A percentile compares a stretch with the other conserved stretches of the same genome.
These are phyloP conservation scores for Rhinoptilus africanus DNA, from an alignment of 2,113 vertebrate genomes.

Conservation along the genomic window DNA sequence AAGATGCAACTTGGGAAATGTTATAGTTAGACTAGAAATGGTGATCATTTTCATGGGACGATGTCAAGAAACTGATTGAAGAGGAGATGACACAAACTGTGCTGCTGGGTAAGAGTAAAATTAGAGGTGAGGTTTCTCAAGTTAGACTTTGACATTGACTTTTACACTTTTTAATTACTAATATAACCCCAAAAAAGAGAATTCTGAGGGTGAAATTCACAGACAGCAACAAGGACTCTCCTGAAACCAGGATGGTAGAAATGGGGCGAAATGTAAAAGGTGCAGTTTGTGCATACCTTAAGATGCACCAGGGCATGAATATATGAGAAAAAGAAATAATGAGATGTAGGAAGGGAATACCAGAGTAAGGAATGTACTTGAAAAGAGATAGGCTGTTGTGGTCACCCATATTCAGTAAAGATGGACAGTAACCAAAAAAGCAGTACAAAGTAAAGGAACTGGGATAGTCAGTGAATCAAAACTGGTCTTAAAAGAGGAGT, in stretches of 20 bases:
- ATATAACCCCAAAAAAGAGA: not conserved
- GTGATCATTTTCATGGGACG: not conserved
- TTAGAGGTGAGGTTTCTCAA: not conserved
- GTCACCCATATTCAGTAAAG: not conserved
- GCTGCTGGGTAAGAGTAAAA: not conserved
- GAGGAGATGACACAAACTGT: not conserved
- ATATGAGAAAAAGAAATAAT: not conserved
- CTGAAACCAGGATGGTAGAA: not conserved
- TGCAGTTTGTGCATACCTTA: not conserved
- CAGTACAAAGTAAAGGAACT: not conserved
- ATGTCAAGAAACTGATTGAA: not conserved
- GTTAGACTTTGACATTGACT: not conserved
- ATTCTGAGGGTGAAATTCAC: not conserved
- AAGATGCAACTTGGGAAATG: not conserved
- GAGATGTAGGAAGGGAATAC: not conserved
- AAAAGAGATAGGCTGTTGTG: not conserved
- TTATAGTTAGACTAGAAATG: not conserved
- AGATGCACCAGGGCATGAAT: not conserved
- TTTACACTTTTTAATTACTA: not conserved
- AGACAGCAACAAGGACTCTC: not conserved
- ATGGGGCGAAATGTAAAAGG: not conserved
- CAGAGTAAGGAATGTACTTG: not conserved
- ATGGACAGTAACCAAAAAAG: not conserved
- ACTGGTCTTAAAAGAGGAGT: not conserved
- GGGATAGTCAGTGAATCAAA: not conserved